Base-by-base conservation (phyloP, 2,797 vertebrate species). In the Helarctos malayanus region DNA sequence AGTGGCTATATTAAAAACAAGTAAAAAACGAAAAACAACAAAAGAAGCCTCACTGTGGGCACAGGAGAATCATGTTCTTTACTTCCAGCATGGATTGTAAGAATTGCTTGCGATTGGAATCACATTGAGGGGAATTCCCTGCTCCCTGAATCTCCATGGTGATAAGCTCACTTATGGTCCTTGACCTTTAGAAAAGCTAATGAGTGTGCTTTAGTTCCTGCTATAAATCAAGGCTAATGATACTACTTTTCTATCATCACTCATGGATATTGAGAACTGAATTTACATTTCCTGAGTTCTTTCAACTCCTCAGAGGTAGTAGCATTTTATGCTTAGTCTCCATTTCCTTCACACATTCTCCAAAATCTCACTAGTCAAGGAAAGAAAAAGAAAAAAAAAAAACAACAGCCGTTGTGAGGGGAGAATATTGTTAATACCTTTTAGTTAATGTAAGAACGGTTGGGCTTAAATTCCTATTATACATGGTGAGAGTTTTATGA, bases 181-280 rank as follows among this genome's bases (percentile, higher is more conserved):
- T 83, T 93, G 29, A 95, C 41, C 23, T 95, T 89, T 86, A 54
- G 18, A 82, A 97, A 89, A 56, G 5, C 27, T 84, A 73, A 63
- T 92, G 27, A 13, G 2, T 89, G 12, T 82, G 12, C 35, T 78
- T 91, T 81, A 63, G 35, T 38, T 88, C 96, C 16, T 59, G 21
- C 6, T 61, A 4, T 79, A 89, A 97, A 82, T 90, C 76, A 78
- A 91, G 12, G 25, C 21, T 85, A 81, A 59, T 47, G 54, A 27
- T 29, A 41, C 2, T 65, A 86, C 16, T 86, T 97, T 80, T 3
- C 11, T 49, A 32, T 23, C 16, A 19, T 85, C n/a, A 76, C 5
- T 83, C n/a, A 89, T 82, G n/a, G 52, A 57, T 80, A 47, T 63
- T 89, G n/a, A 69, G 25, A 80, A 87, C 68, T 86, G 25, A 87